These are phyloP conservation scores for Glyptemys insculpta DNA, from an alignment of 2,797 vertebrate species.

Conservation along the genomic window DNA sequence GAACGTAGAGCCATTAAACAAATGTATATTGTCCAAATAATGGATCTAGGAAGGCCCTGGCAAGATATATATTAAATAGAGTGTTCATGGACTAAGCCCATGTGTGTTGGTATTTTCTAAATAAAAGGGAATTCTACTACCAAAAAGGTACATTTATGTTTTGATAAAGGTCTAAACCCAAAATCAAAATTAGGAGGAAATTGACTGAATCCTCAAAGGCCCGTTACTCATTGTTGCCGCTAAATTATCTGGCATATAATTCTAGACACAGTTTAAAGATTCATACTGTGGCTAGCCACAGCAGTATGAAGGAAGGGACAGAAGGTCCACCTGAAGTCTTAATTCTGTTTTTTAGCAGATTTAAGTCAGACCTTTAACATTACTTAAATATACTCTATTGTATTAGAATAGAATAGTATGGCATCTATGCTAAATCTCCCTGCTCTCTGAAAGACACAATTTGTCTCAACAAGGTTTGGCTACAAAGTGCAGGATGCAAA, in stretches of 20 bases:
- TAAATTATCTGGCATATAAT: neutral
- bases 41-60: neutral
- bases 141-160: neutral
- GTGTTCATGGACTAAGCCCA: neutral
- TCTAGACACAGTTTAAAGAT: neutral
- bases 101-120: neutral
- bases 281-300: neutral
- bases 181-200: neutral
- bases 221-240: neutral
- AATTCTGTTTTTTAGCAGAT: neutral
- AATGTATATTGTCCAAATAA: neutral
- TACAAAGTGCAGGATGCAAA: neutral
- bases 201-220: neutral
- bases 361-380: conserved; percentile 5
- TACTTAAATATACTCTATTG: neutral
- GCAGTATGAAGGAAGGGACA: neutral
- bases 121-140: neutral
- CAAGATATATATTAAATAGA: neutral
- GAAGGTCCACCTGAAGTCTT: neutral
- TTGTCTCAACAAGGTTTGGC: neutral
- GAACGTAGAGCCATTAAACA: neutral
- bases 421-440: neutral
- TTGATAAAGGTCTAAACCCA: conserved; percentile 6
- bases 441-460: neutral
- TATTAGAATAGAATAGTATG: neutral